Conservation (phyloP, 2,888 invertebrate species). For the Xestia sexstrigata region DNA sequence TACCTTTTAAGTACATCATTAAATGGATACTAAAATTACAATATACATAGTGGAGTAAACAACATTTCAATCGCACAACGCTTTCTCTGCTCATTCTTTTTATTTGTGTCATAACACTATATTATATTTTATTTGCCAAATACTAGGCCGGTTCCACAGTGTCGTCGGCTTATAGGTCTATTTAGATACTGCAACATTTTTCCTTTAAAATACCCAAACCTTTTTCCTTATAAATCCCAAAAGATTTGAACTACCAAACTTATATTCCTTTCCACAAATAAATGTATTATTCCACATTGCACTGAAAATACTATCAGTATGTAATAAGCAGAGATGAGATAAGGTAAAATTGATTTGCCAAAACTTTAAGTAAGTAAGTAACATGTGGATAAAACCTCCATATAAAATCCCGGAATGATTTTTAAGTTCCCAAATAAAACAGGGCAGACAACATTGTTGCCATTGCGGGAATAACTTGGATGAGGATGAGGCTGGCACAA, state of each 20-base stretch:
- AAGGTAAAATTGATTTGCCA: background rate
- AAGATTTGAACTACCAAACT: background rate
- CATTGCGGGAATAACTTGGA: too few species aligned
- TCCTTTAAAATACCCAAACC: background rate
- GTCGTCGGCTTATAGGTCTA: background rate
- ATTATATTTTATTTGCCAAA: background rate
- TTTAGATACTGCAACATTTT: background rate
- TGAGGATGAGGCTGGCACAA: too few species aligned
- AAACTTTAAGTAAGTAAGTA: background rate
- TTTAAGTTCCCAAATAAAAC: too few species aligned
- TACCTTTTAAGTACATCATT: conserved; percentile 15
- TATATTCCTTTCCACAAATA: conserved; percentile 8
- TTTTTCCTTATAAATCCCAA: background rate
- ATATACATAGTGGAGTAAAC: background rate
- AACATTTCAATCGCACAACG: background rate
- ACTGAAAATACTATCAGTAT: conserved; percentile 42
- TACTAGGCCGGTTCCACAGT: background rate
- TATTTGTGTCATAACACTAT: background rate
- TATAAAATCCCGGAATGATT: too few species aligned
- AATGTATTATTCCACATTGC: conserved; percentile 42
- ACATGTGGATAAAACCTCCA: background rate
- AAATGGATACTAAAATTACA: background rate
- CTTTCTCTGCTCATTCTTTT: background rate
- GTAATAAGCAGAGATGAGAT: background rate
- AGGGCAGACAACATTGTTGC: too few species aligned